These are phyloP conservation scores for Lasiommata megera DNA, from an alignment of 2,888 invertebrate species.

Conservation along the genomic window DNA sequence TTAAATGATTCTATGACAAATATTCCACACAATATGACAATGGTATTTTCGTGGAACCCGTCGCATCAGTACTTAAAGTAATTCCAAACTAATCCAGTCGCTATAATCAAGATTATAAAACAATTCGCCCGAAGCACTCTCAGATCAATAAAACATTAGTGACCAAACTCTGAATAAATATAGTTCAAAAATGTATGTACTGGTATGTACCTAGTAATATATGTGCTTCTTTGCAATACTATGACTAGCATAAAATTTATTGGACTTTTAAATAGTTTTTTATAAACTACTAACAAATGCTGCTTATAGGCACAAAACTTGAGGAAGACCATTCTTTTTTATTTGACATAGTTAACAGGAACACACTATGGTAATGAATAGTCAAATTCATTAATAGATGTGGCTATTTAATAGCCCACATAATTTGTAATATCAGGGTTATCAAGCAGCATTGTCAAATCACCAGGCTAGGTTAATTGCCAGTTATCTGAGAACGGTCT, in stretches of 20 bases:
- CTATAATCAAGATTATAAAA: conserved; percentile 66
- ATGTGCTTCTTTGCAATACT: conserved; percentile 31
- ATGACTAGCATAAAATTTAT: conserved; percentile 42
- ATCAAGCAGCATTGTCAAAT: background rate
- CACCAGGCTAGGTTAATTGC: background rate
- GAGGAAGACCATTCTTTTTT: background rate
- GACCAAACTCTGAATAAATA: conserved; percentile 10
- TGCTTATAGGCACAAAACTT: background rate
- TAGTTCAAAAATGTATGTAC: background rate
- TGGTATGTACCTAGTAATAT: conserved; percentile 22
- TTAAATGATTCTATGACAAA: background rate
- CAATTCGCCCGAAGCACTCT: conserved; percentile 60
- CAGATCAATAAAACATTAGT: conserved; percentile 31
- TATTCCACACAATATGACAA: background rate
- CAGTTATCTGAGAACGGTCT: background rate
- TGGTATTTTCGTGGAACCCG: conserved; percentile 36
- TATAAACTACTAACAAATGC: background rate
- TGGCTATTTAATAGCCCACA: too few species aligned
- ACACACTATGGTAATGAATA: too few species aligned
- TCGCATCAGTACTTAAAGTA: conserved; percentile 52
- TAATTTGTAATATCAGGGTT: background rate
- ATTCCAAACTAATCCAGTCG: conserved; percentile 61
- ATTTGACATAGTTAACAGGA: too few species aligned
- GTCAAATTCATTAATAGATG: too few species aligned
- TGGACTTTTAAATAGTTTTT: conserved; percentile 28